phyloP scores from a whole-genome alignment of 2,797 vertebrate genomes.

The Sebastes elongatus region DNA sequence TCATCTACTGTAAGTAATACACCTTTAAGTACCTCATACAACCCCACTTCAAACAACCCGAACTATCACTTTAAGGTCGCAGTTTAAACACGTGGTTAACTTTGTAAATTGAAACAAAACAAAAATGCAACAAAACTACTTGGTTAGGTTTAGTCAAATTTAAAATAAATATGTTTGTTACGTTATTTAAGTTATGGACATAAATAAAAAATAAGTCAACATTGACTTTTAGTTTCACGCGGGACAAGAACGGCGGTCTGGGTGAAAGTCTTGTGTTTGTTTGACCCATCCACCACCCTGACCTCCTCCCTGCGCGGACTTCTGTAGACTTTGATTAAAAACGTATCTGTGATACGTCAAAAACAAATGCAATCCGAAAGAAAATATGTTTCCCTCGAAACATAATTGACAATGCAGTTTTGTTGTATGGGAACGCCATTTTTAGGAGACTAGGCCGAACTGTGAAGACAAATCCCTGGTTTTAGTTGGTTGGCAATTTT shows the following conservation, averaged over 20 bases:
- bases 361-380: background rate
- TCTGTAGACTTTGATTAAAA: no score
- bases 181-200: background rate
- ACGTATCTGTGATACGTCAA: background rate
- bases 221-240: background rate
- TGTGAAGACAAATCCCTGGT: background rate
- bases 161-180: no score
- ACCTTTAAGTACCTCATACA: no score
- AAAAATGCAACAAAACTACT: no score
- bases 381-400: background rate
- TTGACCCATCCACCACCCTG: background rate
- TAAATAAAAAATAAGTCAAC: background rate
- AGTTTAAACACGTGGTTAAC: no score
- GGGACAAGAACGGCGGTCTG: background rate
- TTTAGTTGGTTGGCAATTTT: background rate
- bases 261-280: background rate
- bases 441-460: background rate
- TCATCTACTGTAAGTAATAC: no score
- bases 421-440: background rate
- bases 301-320: background rate
- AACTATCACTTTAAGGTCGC: no score
- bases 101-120: no score
- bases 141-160: no score
- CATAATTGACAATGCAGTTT: background rate
- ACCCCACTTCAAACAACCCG: no score